phyloP scores from a whole-genome alignment of 2,113 vertebrate species.

The Lagopus leucura region DNA sequence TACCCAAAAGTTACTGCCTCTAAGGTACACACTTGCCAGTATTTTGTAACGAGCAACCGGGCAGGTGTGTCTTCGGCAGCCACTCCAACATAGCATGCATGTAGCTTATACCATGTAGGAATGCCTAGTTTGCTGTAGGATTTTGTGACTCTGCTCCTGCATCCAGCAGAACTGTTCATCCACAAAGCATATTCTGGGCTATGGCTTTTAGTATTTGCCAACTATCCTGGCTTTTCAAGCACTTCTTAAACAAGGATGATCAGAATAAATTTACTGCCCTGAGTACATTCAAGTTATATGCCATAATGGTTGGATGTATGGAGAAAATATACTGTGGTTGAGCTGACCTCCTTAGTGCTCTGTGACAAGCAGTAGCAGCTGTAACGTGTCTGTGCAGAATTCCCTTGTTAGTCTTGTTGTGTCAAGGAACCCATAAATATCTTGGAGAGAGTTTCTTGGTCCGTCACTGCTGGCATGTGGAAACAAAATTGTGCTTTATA shows the following conservation, averaged over 20 bases:
- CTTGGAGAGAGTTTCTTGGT: conserved; percentile 37
- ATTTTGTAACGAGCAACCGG: not conserved
- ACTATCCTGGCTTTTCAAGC: not conserved
- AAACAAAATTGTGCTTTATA: conserved; percentile 62
- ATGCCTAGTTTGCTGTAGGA: not conserved
- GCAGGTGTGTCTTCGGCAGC: not conserved
- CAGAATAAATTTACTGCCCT: conserved; percentile 19
- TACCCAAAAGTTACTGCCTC: not conserved
- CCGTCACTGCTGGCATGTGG: conserved; percentile 53
- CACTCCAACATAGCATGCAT: not conserved
- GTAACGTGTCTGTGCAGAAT: not conserved
- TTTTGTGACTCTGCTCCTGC: not conserved
- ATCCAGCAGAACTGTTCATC: not conserved
- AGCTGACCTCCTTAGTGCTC: conserved; percentile 28
- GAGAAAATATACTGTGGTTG: conserved; percentile 4
- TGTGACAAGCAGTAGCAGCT: conserved; percentile 58
- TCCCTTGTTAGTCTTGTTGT: conserved; percentile 61
- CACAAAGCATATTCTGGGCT: not conserved
- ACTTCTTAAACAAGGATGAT: not conserved
- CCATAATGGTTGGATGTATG: not conserved
- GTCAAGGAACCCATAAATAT: conserved; percentile 65
- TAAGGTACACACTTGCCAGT: not conserved
- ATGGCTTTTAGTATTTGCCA: not conserved
- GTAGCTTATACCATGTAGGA: not conserved
- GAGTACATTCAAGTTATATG: not conserved